Conservation (phyloP, 2,113 vertebrate species). For the Stigmatopora nigra region DNA sequence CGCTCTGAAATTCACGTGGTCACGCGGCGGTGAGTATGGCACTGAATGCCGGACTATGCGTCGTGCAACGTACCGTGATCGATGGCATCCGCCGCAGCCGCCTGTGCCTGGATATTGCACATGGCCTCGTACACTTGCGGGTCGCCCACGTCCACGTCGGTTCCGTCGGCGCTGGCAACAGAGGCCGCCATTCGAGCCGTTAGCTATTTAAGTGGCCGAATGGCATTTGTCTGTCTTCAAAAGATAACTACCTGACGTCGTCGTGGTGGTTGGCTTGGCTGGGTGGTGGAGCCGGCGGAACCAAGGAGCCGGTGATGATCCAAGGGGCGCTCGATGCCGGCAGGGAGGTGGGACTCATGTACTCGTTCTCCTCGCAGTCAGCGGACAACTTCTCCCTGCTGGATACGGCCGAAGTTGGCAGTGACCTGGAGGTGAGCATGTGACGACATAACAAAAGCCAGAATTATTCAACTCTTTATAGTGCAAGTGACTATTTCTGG, state of each 20-base stretch:
- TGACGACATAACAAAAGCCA: background rate
- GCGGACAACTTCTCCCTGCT: slow-evolving; percentile 67
- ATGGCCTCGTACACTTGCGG: slow-evolving; percentile 88
- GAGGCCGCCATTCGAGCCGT: too few species aligned
- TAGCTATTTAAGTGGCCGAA: too few species aligned
- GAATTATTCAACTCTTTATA: too few species aligned
- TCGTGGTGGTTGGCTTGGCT: slow-evolving; percentile 52
- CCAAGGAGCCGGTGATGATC: slow-evolving; percentile 50
- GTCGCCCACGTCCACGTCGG: slow-evolving; percentile 74
- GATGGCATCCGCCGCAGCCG: slow-evolving; percentile 27
- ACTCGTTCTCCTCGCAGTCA: slow-evolving; percentile 83
- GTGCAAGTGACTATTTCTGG: too few species aligned
- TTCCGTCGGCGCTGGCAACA: slow-evolving; percentile 41
- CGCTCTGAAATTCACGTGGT: slow-evolving; percentile 31
- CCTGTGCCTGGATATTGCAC: slow-evolving; percentile 88
- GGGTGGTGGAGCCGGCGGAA: slow-evolving; percentile 70
- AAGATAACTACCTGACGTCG: slow-evolving; percentile 40
- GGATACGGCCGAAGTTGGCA: slow-evolving; percentile 68
- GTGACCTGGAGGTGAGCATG: slow-evolving; percentile 72
- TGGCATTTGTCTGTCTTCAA: background rate
- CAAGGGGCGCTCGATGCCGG: slow-evolving; percentile 68
- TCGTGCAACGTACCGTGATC: slow-evolving; percentile 5
- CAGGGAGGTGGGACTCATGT: slow-evolving; percentile 93
- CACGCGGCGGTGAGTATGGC: background rate
- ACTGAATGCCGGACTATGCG: background rate